Base-by-base conservation (phyloP, 1,140 invertebrate species). In the Druon quercuslanigerum region DNA sequence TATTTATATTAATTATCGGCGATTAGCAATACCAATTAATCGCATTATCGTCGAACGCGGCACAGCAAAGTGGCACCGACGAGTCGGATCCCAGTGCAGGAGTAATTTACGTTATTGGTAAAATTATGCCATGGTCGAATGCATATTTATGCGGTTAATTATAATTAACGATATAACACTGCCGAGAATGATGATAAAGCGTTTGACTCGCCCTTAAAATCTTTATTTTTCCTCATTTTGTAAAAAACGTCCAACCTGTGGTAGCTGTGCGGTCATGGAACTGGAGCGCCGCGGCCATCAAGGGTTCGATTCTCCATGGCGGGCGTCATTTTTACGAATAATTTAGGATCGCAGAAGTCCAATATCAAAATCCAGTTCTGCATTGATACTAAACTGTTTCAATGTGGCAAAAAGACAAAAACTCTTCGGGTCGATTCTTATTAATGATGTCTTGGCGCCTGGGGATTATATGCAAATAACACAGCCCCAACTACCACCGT, bases 1-100 rank as follows among this genome's bases (percentile, higher is more conserved):
- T 90, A 91, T 91, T 91, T 91, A 91, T 91, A 91, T 91, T 91
- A 91, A 91, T 91, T 90, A 91, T 91, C 90, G 89, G 85, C 89
- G 90, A 91, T 91, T 91, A 91, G 90, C 89, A 90, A 90, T 91
- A 90, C 87, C 89, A 90, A 90, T 91, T 91, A 90, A 90, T 91
- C 90, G 89, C 86, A 91, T 91, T 91, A 91, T 90, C 89, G 86
- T 90, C 79, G 82, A 85, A 81, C 78, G 83, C 81, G 50, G 40
- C 50, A 50, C 60, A 57, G 25, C n/a, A 70, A 78, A 73, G 51
- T 77, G 78, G 72, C 77, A 80, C 80, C 83, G 78, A 81, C 79
- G 79, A 81, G 78, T 79, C 76, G 73, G 78, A 81, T 82, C 83
- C 79, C 83, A 82, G 78, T 79, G 79, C 85, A 84, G 89, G 88